Conservation (phyloP, 1,140 invertebrate genomes). For the Samia ricini region DNA sequence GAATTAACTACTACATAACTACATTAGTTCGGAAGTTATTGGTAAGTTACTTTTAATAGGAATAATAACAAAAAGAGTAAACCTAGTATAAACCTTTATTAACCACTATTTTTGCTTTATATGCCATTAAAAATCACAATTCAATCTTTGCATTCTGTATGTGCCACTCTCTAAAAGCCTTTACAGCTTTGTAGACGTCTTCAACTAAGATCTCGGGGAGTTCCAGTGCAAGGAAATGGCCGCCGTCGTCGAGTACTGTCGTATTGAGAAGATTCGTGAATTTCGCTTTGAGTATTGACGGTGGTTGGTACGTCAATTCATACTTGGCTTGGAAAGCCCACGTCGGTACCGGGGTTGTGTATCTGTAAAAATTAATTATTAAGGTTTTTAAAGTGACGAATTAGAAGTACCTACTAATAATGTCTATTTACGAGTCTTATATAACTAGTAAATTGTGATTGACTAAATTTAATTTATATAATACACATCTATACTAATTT, state of each 20-base stretch:
- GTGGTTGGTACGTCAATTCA: constrained; percentile 79
- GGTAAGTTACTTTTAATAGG: too few relatives aligned
- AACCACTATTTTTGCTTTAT: not conserved
- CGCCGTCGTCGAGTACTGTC: constrained; percentile 79
- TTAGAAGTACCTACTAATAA: too few relatives aligned
- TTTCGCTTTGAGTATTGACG: constrained; percentile 76
- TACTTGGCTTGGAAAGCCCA: constrained; percentile 82
- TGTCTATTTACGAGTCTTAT: too few relatives aligned
- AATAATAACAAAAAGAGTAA: too few relatives aligned
- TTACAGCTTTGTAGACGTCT: constrained; percentile 76
- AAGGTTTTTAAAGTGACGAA: constrained; percentile 17
- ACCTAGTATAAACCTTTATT: not conserved
- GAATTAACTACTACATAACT: too few relatives aligned
- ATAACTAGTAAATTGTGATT: too few relatives aligned
- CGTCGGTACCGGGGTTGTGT: constrained; percentile 81
- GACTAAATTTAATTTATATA: too few relatives aligned
- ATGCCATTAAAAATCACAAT: constrained; percentile 18
- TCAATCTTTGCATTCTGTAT: constrained; percentile 26
- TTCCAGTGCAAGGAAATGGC: constrained; percentile 93
- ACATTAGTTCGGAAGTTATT: too few relatives aligned
- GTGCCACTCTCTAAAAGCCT: constrained; percentile 46
- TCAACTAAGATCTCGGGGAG: constrained; percentile 82
- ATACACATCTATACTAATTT: too few relatives aligned
- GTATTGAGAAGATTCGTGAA: constrained; percentile 81
- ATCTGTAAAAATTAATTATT: too few relatives aligned